These are phyloP conservation scores for Sialis fuliginosa DNA, from an alignment of 2,888 invertebrate species.

Conservation along the genomic window DNA sequence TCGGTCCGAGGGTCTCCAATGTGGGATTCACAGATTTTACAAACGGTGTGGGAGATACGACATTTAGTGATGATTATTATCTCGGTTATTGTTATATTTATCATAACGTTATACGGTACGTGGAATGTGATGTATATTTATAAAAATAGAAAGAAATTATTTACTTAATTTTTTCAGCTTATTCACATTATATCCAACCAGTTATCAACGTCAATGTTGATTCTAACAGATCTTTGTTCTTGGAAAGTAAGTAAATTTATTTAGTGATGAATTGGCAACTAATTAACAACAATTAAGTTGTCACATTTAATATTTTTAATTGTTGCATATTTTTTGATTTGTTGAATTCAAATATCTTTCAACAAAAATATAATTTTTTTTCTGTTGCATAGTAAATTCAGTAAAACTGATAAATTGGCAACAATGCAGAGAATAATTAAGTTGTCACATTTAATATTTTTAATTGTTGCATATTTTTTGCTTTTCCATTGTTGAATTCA, in stretches of 20 bases:
- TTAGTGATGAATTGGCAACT: background rate
- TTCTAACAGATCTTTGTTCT: conserved; percentile 3
- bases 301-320: no score
- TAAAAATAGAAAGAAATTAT: background rate
- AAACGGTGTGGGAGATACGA: conserved; percentile 12
- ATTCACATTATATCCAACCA: conserved; percentile 22
- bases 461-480: no score
- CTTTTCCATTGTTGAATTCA: no score
- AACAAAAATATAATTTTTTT: no score
- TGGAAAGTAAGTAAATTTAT: background rate
- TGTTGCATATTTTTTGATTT: no score
- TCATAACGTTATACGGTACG: conserved; percentile 22
- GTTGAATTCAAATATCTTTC: no score
- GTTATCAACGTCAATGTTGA: conserved; percentile 20
- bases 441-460: no score
- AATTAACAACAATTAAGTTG: no score
- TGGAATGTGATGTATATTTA: background rate
- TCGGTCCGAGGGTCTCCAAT: background rate
- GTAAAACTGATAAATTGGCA: no score
- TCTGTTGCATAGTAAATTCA: no score
- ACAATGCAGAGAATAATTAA: no score
- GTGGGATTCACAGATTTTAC: conserved; percentile 10
- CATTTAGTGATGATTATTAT: conserved; percentile 11
- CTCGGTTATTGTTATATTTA: conserved; percentile 19
- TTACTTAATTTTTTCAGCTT: conserved; percentile 17